Evolutionary conservation across 2,888 invertebrate species (phyloP), one percentile per base, ranked within the genome.

Genomic region (Conchocele bisecta): DNA sequence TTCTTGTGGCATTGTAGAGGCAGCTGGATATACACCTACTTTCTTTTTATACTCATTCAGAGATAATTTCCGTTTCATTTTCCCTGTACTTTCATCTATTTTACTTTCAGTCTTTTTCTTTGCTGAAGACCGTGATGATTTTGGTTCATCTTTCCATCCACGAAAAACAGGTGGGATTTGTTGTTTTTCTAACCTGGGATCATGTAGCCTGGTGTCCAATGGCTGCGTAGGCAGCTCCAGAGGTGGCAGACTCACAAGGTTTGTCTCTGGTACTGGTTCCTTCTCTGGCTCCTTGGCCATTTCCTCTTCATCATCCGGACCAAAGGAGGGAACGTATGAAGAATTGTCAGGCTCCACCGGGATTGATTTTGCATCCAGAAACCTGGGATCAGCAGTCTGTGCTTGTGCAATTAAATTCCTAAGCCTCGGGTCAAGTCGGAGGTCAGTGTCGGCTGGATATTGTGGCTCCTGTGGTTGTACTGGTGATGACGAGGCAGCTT

Each of bases 11-110:
- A n/a, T n/a, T n/a, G n/a, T n/a, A n/a, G n/a, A n/a, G n/a, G n/a
- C n/a, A n/a, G n/a, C n/a, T n/a, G n/a, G n/a, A n/a, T n/a, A n/a
- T n/a, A n/a, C n/a, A n/a, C n/a, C n/a, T n/a, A 64, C 59, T 63
- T 76, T 76, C 37, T 69, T 73, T 41, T 76, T 76, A 59, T 76
- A 76, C 41, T 76, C 76, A 73, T 57, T 54, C 3, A 76, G 42
- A 24, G 72, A 63, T 11, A 76, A 35, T 51, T 69, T 72, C 57
- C 70, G 72, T 58, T 58, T 60, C 22, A 31, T 48, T 56, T 50
- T 60, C 29, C 33, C 22, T 46, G n/a, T n/a, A n/a, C n/a, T n/a
- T n/a, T n/a, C n/a, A n/a, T n/a, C n/a, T n/a, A n/a, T n/a, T n/a
- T n/a, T n/a, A n/a, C n/a, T n/a, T n/a, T n/a, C n/a, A n/a, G n/a